Evolutionary conservation across 2,113 vertebrate genomes (phyloP).

Genomic region (Paramormyrops kingsleyae): DNA sequence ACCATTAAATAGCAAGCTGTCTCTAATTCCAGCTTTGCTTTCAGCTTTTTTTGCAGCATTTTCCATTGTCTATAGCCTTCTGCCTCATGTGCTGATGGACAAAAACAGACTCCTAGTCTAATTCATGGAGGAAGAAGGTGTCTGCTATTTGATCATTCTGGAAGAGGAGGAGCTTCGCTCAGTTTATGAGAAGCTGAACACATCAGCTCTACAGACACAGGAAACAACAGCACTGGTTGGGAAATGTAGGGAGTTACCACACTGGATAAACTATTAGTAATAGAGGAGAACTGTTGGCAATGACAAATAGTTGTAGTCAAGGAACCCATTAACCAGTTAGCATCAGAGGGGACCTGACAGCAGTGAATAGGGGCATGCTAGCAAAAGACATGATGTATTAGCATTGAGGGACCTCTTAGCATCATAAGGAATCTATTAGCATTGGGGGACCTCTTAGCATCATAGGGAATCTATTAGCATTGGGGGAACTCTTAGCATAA

Average conservation of each 20-base stretch:
- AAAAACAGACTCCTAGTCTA: constrained; percentile 11
- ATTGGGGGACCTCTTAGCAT: neutral
- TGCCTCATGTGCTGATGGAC: neutral
- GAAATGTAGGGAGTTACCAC: neutral
- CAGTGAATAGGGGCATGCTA: neutral
- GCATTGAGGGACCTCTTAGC: neutral
- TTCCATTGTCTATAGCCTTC: neutral
- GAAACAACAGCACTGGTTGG: neutral
- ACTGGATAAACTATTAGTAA: neutral
- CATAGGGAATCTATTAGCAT: neutral
- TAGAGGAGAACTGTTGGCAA: neutral
- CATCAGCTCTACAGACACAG: neutral
- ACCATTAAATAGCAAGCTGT: neutral
- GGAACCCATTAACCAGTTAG: neutral
- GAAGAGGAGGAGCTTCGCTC: neutral
- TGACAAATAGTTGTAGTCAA: neutral
- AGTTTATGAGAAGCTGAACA: neutral
- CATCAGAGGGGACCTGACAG: neutral
- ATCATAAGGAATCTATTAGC: neutral
- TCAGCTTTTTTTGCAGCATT: neutral
- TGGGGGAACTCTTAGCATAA: neutral
- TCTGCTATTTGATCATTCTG: neutral
- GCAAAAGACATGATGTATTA: neutral
- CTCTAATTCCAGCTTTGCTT: constrained; percentile 35
- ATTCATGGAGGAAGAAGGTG: neutral